Base-by-base conservation (phyloP, 2,888 invertebrate species). In the Phragmatobia fuliginosa region DNA sequence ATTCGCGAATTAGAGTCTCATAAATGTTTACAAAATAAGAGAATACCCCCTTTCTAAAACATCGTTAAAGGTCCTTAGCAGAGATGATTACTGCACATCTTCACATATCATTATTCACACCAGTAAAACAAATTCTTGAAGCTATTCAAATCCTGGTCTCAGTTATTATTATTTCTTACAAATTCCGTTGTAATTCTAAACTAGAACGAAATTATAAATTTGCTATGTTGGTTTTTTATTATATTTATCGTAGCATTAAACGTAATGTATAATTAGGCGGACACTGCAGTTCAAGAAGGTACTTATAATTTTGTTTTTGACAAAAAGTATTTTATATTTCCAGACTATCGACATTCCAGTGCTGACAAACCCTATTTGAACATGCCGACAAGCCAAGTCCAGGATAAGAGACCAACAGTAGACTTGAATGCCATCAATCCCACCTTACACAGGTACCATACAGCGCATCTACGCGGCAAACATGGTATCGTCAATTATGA, bases 281-380 rank as follows among this genome's bases (percentile, higher is more conserved):
- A 60, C 31, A 31, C 31, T 8, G 33, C 58, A 25, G 7, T 32
- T 41, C 25, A 32, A 61, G 36, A 21, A 41, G 8, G n/a, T 41
- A 16, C 2, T 33, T 25, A 16, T 62, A 28, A n/a, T 8, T 36
- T 62, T n/a, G n/a, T 61, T n/a, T 63, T 70, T 73, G 68, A 71
- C 70, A 28, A 52, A 52, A 25, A 65, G 21, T 56, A 18, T 80
- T 73, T 82, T 83, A 70, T 74, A 71, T 83, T 92, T 93, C 78
- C 95, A 96, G 96, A 96, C 95, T 96, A 96, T 96, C 96, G 96
- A 96, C 96, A 95, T 96, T 96, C 96, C 94, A 95, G 93, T 92
- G 95, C 95, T 96, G 95, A 95, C 92, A 94, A 90, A 84, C 91
- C 91, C 85, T 87, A 89, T 84, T 86, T 86, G 84, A 90, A 90